Percentiles rank a stretch among this genome's conserved stretches.
Conservation (phyloP, 2,797 vertebrate genomes). For the Notolabrus celidotus region DNA sequence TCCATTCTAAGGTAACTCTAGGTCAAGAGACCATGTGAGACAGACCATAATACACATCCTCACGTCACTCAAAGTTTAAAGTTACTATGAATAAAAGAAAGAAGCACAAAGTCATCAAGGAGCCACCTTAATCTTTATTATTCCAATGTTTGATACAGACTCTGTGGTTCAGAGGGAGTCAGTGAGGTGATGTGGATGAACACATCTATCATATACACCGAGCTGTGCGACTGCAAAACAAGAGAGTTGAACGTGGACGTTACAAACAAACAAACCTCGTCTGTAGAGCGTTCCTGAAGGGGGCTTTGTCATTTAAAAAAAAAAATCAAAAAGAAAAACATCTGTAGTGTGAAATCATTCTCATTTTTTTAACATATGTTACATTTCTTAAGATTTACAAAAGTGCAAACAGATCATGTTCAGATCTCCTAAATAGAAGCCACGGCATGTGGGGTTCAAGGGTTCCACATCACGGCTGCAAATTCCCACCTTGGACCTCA, state of each 20-base stretch:
- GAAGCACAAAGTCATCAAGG: slow-evolving; percentile 54
- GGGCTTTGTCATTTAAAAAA: slow-evolving; percentile 30
- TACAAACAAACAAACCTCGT: slow-evolving; percentile 63
- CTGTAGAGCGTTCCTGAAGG: slow-evolving; percentile 52
- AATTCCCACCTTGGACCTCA: slow-evolving; percentile 33
- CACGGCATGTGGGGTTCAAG: slow-evolving; percentile 52
- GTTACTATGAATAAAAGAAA: slow-evolving; percentile 5
- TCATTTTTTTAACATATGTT: slow-evolving; percentile 68
- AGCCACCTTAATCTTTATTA: slow-evolving; percentile 82
- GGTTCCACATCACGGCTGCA: slow-evolving; percentile 42
- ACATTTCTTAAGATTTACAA: slow-evolving; percentile 79
- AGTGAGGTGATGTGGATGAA: slow-evolving; percentile 74
- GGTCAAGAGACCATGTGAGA: too few relatives aligned
- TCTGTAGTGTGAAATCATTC: slow-evolving; percentile 66
- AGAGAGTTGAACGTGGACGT: slow-evolving; percentile 64
- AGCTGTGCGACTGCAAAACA: slow-evolving; percentile 84
- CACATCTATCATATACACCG: slow-evolving; percentile 83
- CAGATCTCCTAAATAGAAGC: slow-evolving; percentile 57
- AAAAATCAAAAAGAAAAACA: slow-evolving; percentile 33
- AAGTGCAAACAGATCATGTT: slow-evolving; percentile 81
- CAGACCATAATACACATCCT: neutral
- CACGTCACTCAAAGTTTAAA: neutral
- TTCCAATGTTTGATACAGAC: slow-evolving; percentile 82
- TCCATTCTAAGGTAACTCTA: too few relatives aligned
- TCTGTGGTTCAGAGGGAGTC: slow-evolving; percentile 71